Base-by-base conservation (phyloP, 2,113 vertebrate species). In the Natator depressus region DNA sequence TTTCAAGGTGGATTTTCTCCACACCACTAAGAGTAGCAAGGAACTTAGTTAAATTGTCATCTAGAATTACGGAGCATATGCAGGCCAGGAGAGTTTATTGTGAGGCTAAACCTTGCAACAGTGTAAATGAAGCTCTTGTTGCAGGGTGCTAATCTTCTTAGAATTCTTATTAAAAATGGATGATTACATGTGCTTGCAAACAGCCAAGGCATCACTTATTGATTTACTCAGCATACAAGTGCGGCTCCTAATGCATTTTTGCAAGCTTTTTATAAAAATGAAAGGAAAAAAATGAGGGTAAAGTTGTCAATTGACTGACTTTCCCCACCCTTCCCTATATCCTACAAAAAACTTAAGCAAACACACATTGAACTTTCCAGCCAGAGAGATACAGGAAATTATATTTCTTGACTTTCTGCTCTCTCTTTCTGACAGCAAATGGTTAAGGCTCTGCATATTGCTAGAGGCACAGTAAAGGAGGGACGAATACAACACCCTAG, bases 121-220 rank as follows among this genome's bases (percentile, higher is more conserved):
- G 84, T 12, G 2, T 62, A 93, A 97, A 92, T 83, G 94, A 95
- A 96, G 93, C 89, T 96, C 95, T 91, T 96, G 89, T 96, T 93
- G 84, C 96, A 95, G 94, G 89, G 91, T 94, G 89, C 94, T 96
- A 91, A 97, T 96, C 96, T 96, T 93, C 93, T 92, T 96, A 94
- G 95, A 95, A 92, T 93, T 95, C 95, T 85, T 96, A 97, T 96
- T 97, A 97, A 98, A 98, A 98, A 96, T 96, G 89, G 95, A 96
- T 97, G 90, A 86, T 82, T 91, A 85, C 84, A 57, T 89, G 88
- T 82, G 91, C 82, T 93, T 51, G 83, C 83, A 85, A 95, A 95
- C 82, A 96, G 75, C 87, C 75, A 35, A 72, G 83, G 79, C 85
- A 95, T 80, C 84, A 4, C 55, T 46, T 93, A 96, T 94, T 93